Conservation (phyloP, 1,140 invertebrate genomes). For the Lutraria rhynchaena region DNA sequence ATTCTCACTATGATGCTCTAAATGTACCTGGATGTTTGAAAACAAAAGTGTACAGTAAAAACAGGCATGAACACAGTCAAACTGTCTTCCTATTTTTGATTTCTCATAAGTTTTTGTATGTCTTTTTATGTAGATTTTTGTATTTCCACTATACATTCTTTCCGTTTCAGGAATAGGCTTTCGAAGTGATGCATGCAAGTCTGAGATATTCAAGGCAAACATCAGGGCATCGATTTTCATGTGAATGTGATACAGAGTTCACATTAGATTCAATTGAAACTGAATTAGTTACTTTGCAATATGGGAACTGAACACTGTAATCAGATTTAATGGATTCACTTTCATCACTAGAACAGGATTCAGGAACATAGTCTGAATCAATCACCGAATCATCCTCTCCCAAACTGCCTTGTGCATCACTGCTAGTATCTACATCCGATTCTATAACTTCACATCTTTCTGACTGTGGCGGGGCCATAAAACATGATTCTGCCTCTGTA, state of each 20-base stretch:
- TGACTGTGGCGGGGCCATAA: not conserved
- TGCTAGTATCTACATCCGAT: constrained; percentile 11
- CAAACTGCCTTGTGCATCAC: not conserved
- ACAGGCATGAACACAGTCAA: constrained; percentile 33
- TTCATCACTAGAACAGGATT: not conserved
- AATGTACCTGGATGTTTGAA: constrained; percentile 23
- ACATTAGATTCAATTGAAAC: no score
- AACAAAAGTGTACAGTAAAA: constrained; percentile 5
- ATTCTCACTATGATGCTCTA: constrained; percentile 2
- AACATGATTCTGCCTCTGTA: not conserved
- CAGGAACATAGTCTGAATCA: constrained; percentile 19
- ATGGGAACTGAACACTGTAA: not conserved
- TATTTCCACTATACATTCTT: constrained; percentile 19
- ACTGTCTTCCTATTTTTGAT: constrained; percentile 17
- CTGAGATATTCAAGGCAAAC: not conserved
- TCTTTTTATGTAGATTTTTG: constrained; percentile 27
- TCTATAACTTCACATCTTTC: not conserved
- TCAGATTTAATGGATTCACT: not conserved
- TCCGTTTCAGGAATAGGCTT: constrained; percentile 17
- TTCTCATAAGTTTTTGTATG: constrained; percentile 9
- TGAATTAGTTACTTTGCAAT: not conserved
- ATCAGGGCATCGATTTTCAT: no score
- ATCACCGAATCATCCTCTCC: not conserved
- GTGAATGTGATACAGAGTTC: no score
- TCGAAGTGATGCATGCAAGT: not conserved